A percentile compares a stretch with the other conserved stretches of the same genome.
phyloP scores from a whole-genome alignment of 1,140 invertebrate species.

The Drosophila simulans region DNA sequence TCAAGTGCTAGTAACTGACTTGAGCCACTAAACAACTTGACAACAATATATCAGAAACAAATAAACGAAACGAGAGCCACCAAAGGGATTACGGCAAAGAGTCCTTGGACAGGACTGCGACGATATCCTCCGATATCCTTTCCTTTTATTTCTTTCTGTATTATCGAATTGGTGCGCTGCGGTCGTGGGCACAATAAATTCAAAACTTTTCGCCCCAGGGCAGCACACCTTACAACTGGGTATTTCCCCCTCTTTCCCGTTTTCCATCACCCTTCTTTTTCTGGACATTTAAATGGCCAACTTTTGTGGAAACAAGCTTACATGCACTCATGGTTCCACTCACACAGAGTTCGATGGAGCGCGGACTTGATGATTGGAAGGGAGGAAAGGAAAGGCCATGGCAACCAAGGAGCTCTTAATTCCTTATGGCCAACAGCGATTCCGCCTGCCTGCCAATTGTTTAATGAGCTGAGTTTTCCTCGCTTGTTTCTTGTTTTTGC shows the following conservation, averaged over 20 bases:
- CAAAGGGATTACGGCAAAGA: slow-evolving; percentile 41
- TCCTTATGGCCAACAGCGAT: slow-evolving; percentile 58
- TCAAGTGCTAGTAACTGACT: slow-evolving; percentile 22
- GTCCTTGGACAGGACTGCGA: slow-evolving; percentile 21
- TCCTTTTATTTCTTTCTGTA: slow-evolving; percentile 15
- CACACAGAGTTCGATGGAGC: slow-evolving; percentile 2
- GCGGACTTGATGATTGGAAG: slow-evolving; percentile 52
- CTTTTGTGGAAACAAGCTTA: slow-evolving; percentile 54
- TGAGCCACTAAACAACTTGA: slow-evolving; percentile 48
- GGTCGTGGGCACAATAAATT: slow-evolving; percentile 66
- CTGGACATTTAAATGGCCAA: slow-evolving; percentile 51
- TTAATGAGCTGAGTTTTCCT: slow-evolving; percentile 73
- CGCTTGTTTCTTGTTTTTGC: slow-evolving; percentile 17
- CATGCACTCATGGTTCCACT: slow-evolving; percentile 33
- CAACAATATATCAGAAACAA: slow-evolving; percentile 40
- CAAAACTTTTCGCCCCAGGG: slow-evolving; percentile 57
- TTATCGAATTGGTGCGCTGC: slow-evolving; percentile 53
- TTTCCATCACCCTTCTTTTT: slow-evolving; percentile 10
- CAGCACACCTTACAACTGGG: slow-evolving; percentile 16
- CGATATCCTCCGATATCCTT: slow-evolving; percentile 26
- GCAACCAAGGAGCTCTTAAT: slow-evolving; percentile 56
- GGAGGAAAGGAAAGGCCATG: neutral
- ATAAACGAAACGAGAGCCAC: slow-evolving; percentile 38
- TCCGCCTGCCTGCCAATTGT: slow-evolving; percentile 67
- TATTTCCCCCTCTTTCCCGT: slow-evolving; percentile 9